Evolutionary conservation across 2,888 invertebrate genomes (phyloP).

Genomic region (Coelinius sp.): DNA sequence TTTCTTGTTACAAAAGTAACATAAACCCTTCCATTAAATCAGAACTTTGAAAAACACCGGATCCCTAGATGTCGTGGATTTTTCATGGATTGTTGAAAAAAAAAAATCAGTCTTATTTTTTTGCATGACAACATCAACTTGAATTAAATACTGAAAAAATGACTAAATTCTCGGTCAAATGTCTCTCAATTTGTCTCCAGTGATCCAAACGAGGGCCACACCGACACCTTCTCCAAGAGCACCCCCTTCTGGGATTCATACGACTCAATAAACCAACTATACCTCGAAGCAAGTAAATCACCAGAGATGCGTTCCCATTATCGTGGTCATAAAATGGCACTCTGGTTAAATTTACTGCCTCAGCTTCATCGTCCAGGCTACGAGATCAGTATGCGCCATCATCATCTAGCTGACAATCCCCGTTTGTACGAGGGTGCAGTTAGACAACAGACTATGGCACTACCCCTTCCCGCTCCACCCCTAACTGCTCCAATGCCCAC

Average conservation of each 20-base stretch:
- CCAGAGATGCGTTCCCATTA: constrained; percentile 91
- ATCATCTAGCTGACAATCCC: constrained; percentile 83
- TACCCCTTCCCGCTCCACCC: constrained; percentile 74
- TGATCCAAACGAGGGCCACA: constrained; percentile 77
- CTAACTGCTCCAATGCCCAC: constrained; percentile 72
- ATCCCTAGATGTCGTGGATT: no score
- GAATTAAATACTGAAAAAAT: no score
- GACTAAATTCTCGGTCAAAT: no score
- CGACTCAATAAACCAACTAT: constrained; percentile 91
- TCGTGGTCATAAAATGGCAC: constrained; percentile 92
- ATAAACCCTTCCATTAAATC: constrained; percentile 1
- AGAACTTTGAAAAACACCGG: constrained; percentile 32
- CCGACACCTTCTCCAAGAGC: constrained; percentile 69
- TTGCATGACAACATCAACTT: no score
- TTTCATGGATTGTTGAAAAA: no score
- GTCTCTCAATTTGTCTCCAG: constrained; percentile 73
- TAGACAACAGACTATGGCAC: constrained; percentile 80
- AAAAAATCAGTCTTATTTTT: no score
- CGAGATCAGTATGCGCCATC: constrained; percentile 88
- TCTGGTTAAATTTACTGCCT: constrained; percentile 92
- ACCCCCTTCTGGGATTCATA: constrained; percentile 91
- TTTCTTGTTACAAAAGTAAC: not conserved
- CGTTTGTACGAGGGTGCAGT: constrained; percentile 78
- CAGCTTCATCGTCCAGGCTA: constrained; percentile 90
- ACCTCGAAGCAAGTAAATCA: constrained; percentile 75